Percentiles rank a stretch among this genome's conserved stretches.
Evolutionary conservation across 2,888 invertebrate species (phyloP).

Genomic region (Thera britannica): DNA sequence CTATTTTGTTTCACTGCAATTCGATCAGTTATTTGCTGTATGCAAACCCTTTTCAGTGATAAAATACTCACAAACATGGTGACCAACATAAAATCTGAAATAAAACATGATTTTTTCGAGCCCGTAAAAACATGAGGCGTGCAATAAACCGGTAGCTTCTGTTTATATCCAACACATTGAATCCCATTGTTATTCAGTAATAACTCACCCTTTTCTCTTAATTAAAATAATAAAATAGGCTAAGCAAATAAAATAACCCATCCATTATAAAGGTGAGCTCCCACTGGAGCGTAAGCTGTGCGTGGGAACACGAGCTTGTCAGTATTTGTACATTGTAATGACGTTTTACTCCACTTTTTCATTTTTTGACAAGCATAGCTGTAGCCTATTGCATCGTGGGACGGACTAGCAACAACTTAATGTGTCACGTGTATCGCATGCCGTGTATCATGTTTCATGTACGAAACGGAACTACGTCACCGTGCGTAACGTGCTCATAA

Average conservation of each 20-base stretch:
- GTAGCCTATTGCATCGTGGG: too few relatives aligned
- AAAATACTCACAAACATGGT: not conserved
- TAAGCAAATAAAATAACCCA: conserved; percentile 43
- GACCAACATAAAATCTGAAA: not conserved
- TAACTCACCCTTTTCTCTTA: conserved; percentile 35
- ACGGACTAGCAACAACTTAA: too few relatives aligned
- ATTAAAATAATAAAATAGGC: conserved; percentile 40
- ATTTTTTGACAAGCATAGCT: too few relatives aligned
- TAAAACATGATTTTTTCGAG: not conserved
- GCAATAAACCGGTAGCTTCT: conserved; percentile 6
- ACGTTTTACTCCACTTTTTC: too few relatives aligned
- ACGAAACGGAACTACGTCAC: too few relatives aligned
- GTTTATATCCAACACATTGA: conserved; percentile 10
- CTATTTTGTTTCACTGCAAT: not conserved
- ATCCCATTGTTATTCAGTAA: conserved; percentile 21
- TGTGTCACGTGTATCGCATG: too few relatives aligned
- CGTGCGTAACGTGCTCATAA: too few relatives aligned
- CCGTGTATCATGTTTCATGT: too few relatives aligned
- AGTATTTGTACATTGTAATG: too few relatives aligned
- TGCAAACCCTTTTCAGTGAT: not conserved
- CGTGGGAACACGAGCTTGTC: too few relatives aligned
- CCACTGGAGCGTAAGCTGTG: not conserved
- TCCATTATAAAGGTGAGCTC: conserved; percentile 3
- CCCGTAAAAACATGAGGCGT: conserved; percentile 1
- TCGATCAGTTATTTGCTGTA: not conserved